Base-by-base conservation (phyloP, 2,888 invertebrate genomes). In the Cyrtodaria siliqua region DNA sequence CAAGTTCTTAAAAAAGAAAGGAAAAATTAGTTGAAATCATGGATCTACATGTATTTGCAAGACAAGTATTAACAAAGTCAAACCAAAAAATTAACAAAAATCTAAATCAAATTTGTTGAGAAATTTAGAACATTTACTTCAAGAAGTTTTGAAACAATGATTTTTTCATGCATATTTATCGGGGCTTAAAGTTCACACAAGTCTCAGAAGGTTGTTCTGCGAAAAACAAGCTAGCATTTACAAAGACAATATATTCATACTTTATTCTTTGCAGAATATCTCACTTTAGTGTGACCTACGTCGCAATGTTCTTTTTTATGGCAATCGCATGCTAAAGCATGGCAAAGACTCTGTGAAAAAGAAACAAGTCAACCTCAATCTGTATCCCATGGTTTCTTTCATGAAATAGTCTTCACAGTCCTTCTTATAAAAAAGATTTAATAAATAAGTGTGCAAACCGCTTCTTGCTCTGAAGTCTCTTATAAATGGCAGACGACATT, bases 311-410 rank as follows among this genome's bases (percentile, higher is more conserved):
- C 63, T 63, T 56, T 55, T 59, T 67, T 80, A 29, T 62, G 40
- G 63, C 80, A 80, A 23, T 76, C 76, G 73, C 80, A 80, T n/a
- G 70, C 49, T 23, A 80, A 66, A 26, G 76, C 80, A 53, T 76
- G 63, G 47, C 73, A 42, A n/a, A 80, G 67, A 44, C 70, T 80
- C 80, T 80, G 80, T 76, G 63, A 52, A 80, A 55, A 64, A 47
- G 70, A 44, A 27, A 18, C 44, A 44, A 44, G 44, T 6, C 44
- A 44, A 44, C 9, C 16, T 16, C 8, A 38, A 16, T 12, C 40
- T 12, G 40, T 8, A 38, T 16, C 16, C 9, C 8, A 38, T 38
- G 40, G 8, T 38, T 16, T 38, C 40, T 38, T 8, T 38, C 40
- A 38, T 38, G 40, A 38, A 8, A 38, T 38, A 38, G 16, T 16